A percentile compares a stretch with the other conserved stretches of the same genome.
phyloP scores from a whole-genome alignment of 30 jellyfish, hydroid and myxozoan genomes.

The Phacellophora camtschatica region DNA sequence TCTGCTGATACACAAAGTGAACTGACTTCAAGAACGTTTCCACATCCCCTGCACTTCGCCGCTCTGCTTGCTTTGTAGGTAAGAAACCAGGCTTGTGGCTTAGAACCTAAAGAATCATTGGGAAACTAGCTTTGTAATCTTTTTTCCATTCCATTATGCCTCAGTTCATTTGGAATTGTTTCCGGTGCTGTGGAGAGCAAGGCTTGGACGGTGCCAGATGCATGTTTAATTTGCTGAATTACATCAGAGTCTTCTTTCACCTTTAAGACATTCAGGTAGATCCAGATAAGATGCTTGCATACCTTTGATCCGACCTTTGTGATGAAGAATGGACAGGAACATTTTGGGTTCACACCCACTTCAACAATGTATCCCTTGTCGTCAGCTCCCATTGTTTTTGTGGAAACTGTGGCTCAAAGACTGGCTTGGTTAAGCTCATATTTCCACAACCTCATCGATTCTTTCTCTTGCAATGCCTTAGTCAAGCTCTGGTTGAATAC shows the following conservation, averaged over 20 bases:
- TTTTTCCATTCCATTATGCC: slow-evolving; percentile 11
- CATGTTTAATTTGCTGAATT: neutral
- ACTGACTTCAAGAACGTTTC: slow-evolving; percentile 7
- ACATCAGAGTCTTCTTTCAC: neutral
- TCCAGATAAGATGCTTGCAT: slow-evolving; percentile 16
- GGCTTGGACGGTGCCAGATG: slow-evolving; percentile 7
- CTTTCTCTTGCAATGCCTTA: slow-evolving; percentile 4
- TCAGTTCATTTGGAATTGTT: slow-evolving; percentile 1
- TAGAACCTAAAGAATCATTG: slow-evolving; percentile 7
- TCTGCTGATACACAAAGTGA: slow-evolving; percentile 18
- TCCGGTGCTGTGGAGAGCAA: slow-evolving; percentile 10
- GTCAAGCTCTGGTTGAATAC: slow-evolving; percentile 10
- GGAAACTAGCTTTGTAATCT: slow-evolving; percentile 3
- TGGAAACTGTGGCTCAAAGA: neutral
- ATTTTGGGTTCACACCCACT: slow-evolving; percentile 10
- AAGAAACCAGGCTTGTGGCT: slow-evolving; percentile 24
- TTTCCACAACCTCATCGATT: neutral
- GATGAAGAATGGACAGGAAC: neutral
- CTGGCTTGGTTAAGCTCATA: slow-evolving; percentile 8
- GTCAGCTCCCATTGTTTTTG: neutral
- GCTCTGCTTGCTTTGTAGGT: slow-evolving; percentile 23
- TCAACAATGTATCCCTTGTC: neutral
- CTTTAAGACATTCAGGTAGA: slow-evolving; percentile 4
- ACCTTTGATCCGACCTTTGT: slow-evolving; percentile 6
- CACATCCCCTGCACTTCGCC: slow-evolving; percentile 23